Percentiles rank a stretch among this genome's conserved stretches.
These are phyloP conservation scores for Polyommatus icarus DNA, from an alignment of 2,888 invertebrate genomes.

Conservation along the genomic window DNA sequence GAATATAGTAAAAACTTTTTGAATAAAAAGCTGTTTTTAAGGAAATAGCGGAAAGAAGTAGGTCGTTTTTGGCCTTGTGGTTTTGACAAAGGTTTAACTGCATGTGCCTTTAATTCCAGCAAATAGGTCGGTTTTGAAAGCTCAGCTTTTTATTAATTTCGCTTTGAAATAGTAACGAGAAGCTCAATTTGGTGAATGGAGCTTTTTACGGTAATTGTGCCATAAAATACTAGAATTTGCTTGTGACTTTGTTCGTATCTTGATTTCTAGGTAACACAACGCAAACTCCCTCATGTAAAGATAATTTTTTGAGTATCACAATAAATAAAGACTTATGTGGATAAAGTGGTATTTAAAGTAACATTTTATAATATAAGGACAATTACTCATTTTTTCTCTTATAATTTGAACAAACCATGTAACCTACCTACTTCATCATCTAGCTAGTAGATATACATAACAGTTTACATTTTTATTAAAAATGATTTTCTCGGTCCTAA, in stretches of 20 bases:
- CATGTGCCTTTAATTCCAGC: slow-evolving; percentile 26
- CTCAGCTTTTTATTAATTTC: slow-evolving; percentile 31
- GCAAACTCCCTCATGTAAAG: too few species aligned
- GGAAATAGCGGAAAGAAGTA: slow-evolving; percentile 10
- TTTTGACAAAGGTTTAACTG: slow-evolving; percentile 25
- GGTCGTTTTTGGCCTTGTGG: slow-evolving; percentile 23
- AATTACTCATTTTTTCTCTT: too few species aligned
- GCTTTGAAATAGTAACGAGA: slow-evolving; percentile 25
- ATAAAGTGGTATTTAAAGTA: too few species aligned
- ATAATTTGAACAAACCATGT: too few species aligned
- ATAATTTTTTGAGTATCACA: too few species aligned
- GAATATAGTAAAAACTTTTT: not conserved
- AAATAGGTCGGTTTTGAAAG: slow-evolving; percentile 31
- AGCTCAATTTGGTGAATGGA: slow-evolving; percentile 24
- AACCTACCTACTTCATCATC: too few species aligned
- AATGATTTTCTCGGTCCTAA: too few species aligned
- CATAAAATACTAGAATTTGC: not conserved
- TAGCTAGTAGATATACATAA: too few species aligned
- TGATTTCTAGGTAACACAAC: not conserved
- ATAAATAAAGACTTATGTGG: too few species aligned
- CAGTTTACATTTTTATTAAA: too few species aligned
- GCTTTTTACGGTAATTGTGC: slow-evolving; percentile 15
- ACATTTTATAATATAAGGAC: too few species aligned
- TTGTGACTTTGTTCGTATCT: not conserved
- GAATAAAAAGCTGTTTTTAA: not conserved